Conservation (phyloP, 1,140 invertebrate species). For the Drosophila nebulosa region DNA sequence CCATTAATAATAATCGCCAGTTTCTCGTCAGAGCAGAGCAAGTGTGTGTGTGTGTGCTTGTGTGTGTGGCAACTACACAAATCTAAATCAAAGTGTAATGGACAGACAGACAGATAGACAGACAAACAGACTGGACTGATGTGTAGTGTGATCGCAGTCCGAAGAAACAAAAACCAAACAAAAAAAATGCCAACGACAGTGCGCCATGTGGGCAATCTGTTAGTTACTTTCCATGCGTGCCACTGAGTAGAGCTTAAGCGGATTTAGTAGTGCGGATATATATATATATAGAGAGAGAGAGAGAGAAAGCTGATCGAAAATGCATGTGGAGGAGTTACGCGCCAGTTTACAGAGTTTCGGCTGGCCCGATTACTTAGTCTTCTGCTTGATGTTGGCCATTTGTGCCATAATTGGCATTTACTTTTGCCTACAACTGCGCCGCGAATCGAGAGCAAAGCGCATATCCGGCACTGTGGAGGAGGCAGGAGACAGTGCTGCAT, state of each 20-base stretch:
- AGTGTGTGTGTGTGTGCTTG: not conserved
- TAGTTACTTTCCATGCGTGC: slow-evolving; percentile 64
- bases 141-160: not conserved
- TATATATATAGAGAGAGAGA: too few species aligned
- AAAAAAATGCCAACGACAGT: slow-evolving; percentile 11
- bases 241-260: slow-evolving; percentile 45
- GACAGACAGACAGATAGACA: not conserved
- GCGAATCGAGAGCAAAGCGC: slow-evolving; percentile 82
- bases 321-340: slow-evolving; percentile 84
- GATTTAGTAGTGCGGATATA: not conserved
- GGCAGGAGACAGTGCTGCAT: slow-evolving; percentile 80
- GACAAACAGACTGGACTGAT: not conserved
- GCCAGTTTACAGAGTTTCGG: slow-evolving; percentile 85
- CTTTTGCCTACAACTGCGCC: slow-evolving; percentile 85
- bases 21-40: too few species aligned
- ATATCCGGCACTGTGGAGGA: slow-evolving; percentile 62
- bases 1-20: slow-evolving; percentile 10
- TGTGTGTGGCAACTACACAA: slow-evolving; percentile 16
- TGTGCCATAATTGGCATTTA: slow-evolving; percentile 90
- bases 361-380: slow-evolving; percentile 87
- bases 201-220: slow-evolving; percentile 8
- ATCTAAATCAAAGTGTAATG: slow-evolving; percentile 31
- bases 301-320: too few species aligned
- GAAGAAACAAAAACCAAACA: slow-evolving; percentile 23
- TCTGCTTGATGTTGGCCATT: slow-evolving; percentile 86